phyloP scores from a whole-genome alignment of 2,113 vertebrate species.

The Leucoraja erinaceus region DNA sequence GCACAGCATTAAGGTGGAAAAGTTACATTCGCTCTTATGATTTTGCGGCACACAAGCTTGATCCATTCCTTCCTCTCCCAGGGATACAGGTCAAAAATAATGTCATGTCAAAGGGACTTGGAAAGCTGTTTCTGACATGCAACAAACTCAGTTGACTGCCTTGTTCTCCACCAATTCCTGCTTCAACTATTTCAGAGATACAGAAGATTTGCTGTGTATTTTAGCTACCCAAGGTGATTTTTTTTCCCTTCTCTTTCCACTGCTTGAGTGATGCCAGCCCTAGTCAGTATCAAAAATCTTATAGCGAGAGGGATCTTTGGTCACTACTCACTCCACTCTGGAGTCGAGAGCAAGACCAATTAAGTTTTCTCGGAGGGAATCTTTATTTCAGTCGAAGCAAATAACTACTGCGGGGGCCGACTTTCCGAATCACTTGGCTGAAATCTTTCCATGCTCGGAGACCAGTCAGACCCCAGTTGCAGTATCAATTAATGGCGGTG shows the following conservation, averaged over 20 bases:
- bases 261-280: too few relatives aligned
- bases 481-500: neutral
- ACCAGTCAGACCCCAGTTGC: neutral
- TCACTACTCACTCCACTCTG: neutral
- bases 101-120: neutral
- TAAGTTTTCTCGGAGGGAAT: neutral
- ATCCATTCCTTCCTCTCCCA: neutral
- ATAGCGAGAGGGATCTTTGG: too few relatives aligned
- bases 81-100: neutral
- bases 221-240: too few relatives aligned
- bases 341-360: neutral
- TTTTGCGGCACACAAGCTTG: neutral
- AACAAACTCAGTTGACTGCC: neutral
- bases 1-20: neutral
- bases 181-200: neutral
- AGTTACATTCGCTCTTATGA: neutral
- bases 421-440: neutral
- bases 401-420: neutral
- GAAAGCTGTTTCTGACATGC: neutral
- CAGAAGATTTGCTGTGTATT: neutral
- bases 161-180: too few relatives aligned
- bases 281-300: too few relatives aligned
- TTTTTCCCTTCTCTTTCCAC: neutral
- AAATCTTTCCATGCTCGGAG: neutral
- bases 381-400: neutral